Conservation (phyloP, 2,888 invertebrate genomes). For the Agriotes lineatus region DNA sequence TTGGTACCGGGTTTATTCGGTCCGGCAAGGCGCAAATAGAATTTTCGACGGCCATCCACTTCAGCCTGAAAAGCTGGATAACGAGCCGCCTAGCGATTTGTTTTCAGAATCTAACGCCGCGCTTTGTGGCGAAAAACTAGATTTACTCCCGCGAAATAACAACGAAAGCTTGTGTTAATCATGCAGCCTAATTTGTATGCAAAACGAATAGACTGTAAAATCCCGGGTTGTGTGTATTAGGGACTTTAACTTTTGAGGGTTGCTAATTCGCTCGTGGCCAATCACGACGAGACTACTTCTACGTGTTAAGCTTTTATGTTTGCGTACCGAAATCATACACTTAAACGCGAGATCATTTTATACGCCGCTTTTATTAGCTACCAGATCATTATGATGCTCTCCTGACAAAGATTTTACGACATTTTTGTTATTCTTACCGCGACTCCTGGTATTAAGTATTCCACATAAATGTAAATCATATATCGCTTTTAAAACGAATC, state of each 20-base stretch:
- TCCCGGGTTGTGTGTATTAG: slow-evolving; percentile 45
- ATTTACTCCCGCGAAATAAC: slow-evolving; percentile 39
- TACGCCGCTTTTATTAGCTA: slow-evolving; percentile 31
- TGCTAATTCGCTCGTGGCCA: slow-evolving; percentile 44
- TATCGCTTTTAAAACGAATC: not conserved
- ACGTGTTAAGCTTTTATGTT: slow-evolving; percentile 45
- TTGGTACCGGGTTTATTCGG: slow-evolving; percentile 30
- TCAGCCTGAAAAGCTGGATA: slow-evolving; percentile 20
- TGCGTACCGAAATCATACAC: slow-evolving; percentile 38
- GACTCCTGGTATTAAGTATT: slow-evolving; percentile 9
- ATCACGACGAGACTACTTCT: slow-evolving; percentile 42
- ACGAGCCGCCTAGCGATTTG: slow-evolving; percentile 20
- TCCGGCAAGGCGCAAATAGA: slow-evolving; percentile 32
- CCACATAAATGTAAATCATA: slow-evolving; percentile 1
- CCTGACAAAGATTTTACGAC: slow-evolving; percentile 31
- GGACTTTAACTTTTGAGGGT: slow-evolving; percentile 45
- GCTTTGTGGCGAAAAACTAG: slow-evolving; percentile 32
- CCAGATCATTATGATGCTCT: slow-evolving; percentile 28
- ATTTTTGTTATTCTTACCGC: slow-evolving; percentile 16
- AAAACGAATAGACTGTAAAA: slow-evolving; percentile 45
- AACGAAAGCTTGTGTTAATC: slow-evolving; percentile 45
- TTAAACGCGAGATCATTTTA: slow-evolving; percentile 34
- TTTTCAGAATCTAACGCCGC: slow-evolving; percentile 22
- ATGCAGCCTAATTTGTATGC: slow-evolving; percentile 44
- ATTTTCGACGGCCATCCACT: slow-evolving; percentile 22